phyloP scores from a whole-genome alignment of 2,888 invertebrate genomes.

The Drosophila anceps region DNA sequence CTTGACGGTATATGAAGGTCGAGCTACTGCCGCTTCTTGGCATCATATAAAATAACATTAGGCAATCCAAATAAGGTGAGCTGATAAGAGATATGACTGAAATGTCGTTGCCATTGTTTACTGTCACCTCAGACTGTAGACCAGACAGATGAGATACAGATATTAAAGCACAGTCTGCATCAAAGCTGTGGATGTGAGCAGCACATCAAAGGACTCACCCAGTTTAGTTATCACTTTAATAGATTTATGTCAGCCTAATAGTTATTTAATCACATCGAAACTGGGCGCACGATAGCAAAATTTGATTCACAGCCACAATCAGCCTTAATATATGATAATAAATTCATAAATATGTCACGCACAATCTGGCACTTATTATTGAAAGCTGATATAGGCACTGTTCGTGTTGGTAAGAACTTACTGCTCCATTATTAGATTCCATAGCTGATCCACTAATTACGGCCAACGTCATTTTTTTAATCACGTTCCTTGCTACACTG shows the following conservation, averaged over 20 bases:
- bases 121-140: neutral
- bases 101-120: conserved; percentile 41
- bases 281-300: conserved; percentile 9
- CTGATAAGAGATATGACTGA: conserved; percentile 52
- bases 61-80: conserved; percentile 14
- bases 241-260: conserved; percentile 26
- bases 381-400: conserved; percentile 25
- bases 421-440: conserved; percentile 50
- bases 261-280: conserved; percentile 30
- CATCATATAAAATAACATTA: conserved; percentile 36
- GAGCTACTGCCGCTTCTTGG: conserved; percentile 8
- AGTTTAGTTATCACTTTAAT: conserved; percentile 2
- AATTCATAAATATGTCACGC: conserved; percentile 39
- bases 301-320: conserved; percentile 30
- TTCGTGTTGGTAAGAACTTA: conserved; percentile 52
- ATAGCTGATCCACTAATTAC: conserved; percentile 55
- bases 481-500: conserved; percentile 16
- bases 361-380: conserved; percentile 27
- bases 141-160: conserved; percentile 30
- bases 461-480: conserved; percentile 46
- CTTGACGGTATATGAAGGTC: neutral
- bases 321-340: conserved; percentile 22
- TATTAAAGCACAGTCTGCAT: conserved; percentile 15
- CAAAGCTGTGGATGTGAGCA: neutral
- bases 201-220: conserved; percentile 2